phyloP scores from a whole-genome alignment of 2,113 vertebrate species.

The Aphyosemion australe region DNA sequence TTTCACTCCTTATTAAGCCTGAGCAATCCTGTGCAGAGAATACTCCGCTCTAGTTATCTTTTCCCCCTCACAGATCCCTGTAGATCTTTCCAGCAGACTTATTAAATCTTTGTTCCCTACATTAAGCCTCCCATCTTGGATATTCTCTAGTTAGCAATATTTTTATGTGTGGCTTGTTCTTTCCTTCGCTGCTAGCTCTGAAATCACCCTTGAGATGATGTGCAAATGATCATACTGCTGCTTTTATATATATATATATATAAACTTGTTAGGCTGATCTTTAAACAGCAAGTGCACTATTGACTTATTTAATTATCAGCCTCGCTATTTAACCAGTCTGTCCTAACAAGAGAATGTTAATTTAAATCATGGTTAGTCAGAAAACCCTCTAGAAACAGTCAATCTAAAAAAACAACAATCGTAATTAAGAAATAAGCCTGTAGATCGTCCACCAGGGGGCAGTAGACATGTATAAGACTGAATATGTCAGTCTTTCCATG shows the following conservation, averaged over 20 bases:
- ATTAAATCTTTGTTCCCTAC: slow-evolving; percentile 39
- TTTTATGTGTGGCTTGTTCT: not conserved
- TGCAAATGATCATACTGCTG: slow-evolving; percentile 6
- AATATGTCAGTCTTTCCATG: no score
- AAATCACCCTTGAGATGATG: slow-evolving; percentile 20
- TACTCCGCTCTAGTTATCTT: slow-evolving; percentile 18
- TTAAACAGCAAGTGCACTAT: no score
- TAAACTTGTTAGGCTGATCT: not conserved
- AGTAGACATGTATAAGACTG: no score
- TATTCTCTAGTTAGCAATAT: slow-evolving; percentile 10
- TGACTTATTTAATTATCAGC: not conserved
- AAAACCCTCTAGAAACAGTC: no score
- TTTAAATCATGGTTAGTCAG: no score
- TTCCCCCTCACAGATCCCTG: not conserved
- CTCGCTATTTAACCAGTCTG: no score
- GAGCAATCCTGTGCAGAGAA: not conserved
- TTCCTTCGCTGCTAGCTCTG: not conserved
- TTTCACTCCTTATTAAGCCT: slow-evolving; percentile 26
- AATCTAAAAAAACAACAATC: no score
- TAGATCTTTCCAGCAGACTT: slow-evolving; percentile 25
- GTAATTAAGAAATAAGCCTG: no score
- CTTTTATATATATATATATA: no score
- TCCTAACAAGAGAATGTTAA: no score
- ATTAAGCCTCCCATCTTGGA: slow-evolving; percentile 12
- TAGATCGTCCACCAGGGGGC: no score